Base-by-base conservation (phyloP, 2,797 vertebrate species). In the Urophycis tenuis region DNA sequence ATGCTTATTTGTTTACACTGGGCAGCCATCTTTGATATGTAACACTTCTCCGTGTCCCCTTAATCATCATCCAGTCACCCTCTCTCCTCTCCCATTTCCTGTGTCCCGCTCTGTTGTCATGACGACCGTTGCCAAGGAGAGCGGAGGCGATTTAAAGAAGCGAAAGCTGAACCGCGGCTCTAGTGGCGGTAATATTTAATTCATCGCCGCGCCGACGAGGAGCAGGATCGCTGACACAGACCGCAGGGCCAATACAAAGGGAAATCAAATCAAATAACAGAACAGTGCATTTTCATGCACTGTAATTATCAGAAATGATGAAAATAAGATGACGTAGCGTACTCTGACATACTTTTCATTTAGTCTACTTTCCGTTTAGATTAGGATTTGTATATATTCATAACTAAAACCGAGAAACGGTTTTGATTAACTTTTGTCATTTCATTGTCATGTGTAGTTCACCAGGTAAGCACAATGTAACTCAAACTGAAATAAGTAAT, bases 141-240 rank as follows among this genome's bases (percentile, higher is more conserved):
- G 74, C 0, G 22, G 83, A 83, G 85, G 87, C 84, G 75, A 87
- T 81, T 86, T 81, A 82, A 92, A 92, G 86, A 91, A 89, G 86
- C 84, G 93, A 88, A 94, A 93, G 89, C 88, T 75, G 88, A 93
- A 86, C 88, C 85, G 71, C 75, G 73, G 90, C 89, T 93, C 91
- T 88, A 82, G 86, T 90, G 85, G 84, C 87, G 79, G 35, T 77
- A 76, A 94, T 94, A 88, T 93, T 93, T 94, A 91, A 94, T 94
- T 94, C 91, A 94, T 92, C 72, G 45, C 82, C 85, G 36, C 76
- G 78, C 74, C 77, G 75, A 82, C 75, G 73, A n/a, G 76, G 80
- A 70, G 31, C 45, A 60, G 74, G 84, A 75, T 80, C 81, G 74
- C 70, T 75, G 80, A 80, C 14, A 81, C 77, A 78, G 35, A 64